Conservation (phyloP, 2,888 invertebrate species). For the Noctua comes region DNA sequence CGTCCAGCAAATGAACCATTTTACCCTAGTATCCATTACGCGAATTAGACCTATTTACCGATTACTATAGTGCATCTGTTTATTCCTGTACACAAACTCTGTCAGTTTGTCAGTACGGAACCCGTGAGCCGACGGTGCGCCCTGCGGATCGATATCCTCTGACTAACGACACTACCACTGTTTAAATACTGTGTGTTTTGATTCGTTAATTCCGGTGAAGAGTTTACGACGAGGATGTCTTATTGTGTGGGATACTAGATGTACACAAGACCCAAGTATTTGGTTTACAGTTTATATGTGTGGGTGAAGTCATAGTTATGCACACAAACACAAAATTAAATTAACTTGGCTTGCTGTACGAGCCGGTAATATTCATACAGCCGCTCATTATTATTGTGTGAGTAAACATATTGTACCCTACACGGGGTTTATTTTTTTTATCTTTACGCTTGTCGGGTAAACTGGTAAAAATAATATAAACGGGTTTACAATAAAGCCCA, state of each 20-base stretch:
- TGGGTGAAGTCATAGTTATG: too few species aligned
- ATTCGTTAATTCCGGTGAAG: slow-evolving; percentile 27
- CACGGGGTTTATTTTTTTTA: too few species aligned
- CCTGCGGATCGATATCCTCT: slow-evolving; percentile 39
- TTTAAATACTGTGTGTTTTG: slow-evolving; percentile 32
- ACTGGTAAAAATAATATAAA: too few species aligned
- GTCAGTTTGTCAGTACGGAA: slow-evolving; percentile 7
- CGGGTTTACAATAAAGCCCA: too few species aligned
- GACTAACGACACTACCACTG: slow-evolving; percentile 9
- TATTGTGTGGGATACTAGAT: neutral
- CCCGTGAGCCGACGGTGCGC: slow-evolving; percentile 1
- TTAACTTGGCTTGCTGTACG: too few species aligned
- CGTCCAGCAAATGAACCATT: neutral
- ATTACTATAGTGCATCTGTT: neutral
- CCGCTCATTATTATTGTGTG: too few species aligned
- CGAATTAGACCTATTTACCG: neutral
- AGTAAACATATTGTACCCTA: too few species aligned
- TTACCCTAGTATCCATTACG: neutral
- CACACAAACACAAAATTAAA: too few species aligned
- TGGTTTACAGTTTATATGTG: too few species aligned
- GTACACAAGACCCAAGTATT: too few species aligned
- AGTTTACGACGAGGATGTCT: neutral
- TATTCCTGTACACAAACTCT: slow-evolving; percentile 15
- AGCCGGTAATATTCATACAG: too few species aligned
- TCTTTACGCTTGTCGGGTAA: too few species aligned